Evolutionary conservation across 2,888 invertebrate genomes (phyloP).

Genomic region (Latrodectus elegans): DNA sequence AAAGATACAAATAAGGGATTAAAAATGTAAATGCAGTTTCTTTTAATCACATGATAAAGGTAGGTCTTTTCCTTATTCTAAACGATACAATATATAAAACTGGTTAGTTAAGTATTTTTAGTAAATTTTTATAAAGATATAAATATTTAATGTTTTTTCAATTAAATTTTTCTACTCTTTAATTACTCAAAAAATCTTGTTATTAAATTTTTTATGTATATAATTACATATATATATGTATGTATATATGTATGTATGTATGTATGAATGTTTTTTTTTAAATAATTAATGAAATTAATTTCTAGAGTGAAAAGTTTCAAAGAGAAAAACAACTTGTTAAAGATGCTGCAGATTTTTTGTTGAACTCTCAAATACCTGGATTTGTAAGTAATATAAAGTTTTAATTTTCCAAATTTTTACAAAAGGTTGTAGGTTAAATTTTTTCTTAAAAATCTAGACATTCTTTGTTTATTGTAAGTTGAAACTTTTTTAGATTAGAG

Average conservation of each 20-base stretch:
- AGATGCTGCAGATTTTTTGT: slow-evolving; percentile 95
- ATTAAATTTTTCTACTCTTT: not conserved
- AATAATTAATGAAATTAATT: slow-evolving; percentile 5
- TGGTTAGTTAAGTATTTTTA: too few species aligned
- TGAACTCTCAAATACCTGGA: slow-evolving; percentile 94
- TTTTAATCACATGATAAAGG: too few species aligned
- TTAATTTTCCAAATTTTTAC: too few species aligned
- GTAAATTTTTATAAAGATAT: too few species aligned
- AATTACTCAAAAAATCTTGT: not conserved
- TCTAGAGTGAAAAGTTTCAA: slow-evolving; percentile 80
- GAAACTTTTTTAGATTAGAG: slow-evolving; percentile 43
- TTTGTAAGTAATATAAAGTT: slow-evolving; percentile 81
- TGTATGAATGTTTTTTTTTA: not conserved
- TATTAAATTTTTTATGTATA: not conserved
- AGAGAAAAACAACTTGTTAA: slow-evolving; percentile 92
- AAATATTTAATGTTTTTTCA: too few species aligned
- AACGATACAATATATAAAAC: too few species aligned
- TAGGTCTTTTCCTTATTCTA: too few species aligned
- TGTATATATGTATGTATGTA: not conserved
- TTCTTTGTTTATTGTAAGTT: too few species aligned
- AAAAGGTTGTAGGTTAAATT: too few species aligned
- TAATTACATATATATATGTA: not conserved
- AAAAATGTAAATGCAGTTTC: too few species aligned
- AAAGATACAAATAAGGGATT: too few species aligned
- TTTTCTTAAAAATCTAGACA: too few species aligned